phyloP scores from a whole-genome alignment of 2,113 vertebrate genomes.

The Tyrannus savana region DNA sequence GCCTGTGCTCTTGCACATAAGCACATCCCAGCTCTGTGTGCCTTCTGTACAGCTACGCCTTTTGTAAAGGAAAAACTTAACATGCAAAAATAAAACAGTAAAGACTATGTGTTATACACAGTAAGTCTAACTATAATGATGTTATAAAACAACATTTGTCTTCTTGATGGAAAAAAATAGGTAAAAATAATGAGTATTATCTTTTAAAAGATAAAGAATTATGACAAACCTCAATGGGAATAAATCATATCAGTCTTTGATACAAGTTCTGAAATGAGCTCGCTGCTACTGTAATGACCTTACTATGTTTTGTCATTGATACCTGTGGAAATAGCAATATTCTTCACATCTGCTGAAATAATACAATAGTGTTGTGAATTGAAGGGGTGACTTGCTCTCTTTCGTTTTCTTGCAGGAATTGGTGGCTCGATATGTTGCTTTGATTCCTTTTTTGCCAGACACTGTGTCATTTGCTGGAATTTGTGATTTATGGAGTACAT shows the following conservation, averaged over 20 bases:
- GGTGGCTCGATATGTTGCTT: conserved; percentile 88
- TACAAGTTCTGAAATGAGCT: neutral
- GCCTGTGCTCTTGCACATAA: rapidly evolving
- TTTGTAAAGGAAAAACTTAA: neutral
- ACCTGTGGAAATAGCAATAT: neutral
- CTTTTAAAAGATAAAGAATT: neutral
- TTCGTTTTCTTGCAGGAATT: conserved; percentile 77
- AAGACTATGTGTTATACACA: neutral
- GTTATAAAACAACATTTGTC: neutral
- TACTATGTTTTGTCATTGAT: neutral
- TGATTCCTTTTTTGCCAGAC: conserved; percentile 93
- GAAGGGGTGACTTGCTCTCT: neutral
- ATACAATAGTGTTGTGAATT: neutral
- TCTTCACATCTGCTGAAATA: neutral
- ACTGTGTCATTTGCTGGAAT: conserved; percentile 85
- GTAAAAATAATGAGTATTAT: neutral
- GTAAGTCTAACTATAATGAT: neutral
- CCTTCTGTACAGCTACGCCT: neutral
- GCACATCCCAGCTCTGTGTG: neutral
- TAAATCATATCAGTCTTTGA: neutral
- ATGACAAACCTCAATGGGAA: neutral
- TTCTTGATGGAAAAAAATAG: neutral
- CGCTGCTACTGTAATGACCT: neutral
- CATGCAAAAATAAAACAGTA: neutral
- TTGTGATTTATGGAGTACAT: conserved; percentile 95